phyloP scores from a whole-genome alignment of 2,113 vertebrate genomes.

The Pungitius pungitius region DNA sequence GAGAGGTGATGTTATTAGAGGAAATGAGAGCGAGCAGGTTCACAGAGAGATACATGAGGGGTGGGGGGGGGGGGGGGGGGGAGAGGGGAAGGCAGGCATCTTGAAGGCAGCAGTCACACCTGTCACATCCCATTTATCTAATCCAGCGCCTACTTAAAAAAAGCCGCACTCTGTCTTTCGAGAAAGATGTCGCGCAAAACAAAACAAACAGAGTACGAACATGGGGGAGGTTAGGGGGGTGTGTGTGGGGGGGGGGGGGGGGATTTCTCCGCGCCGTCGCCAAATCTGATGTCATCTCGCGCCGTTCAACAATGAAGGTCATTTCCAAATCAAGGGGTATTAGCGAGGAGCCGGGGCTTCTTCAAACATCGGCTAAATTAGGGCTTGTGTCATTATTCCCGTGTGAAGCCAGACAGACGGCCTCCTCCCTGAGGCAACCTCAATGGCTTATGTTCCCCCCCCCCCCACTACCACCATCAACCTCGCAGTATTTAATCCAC shows the following conservation, averaged over 20 bases:
- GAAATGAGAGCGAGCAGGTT: conserved; percentile 52
- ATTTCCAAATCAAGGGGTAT: conserved; percentile 73
- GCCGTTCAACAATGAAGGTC: conserved; percentile 76
- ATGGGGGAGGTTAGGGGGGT: conserved; percentile 44
- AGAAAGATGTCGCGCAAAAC: conserved; percentile 74
- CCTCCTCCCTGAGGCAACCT: conserved; percentile 64
- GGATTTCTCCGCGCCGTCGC: conserved; percentile 45
- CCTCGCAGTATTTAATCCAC: conserved; percentile 63
- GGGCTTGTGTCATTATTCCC: conserved; percentile 62
- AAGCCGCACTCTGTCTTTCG: conserved; percentile 75
- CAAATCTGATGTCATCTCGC: conserved; percentile 72
- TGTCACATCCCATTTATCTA: conserved; percentile 87
- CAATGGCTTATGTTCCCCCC: conserved; percentile 56
- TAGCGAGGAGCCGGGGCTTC: conserved; percentile 58
- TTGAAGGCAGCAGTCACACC: conserved; percentile 85
- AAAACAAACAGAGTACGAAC: conserved; percentile 76
- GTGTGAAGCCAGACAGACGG: conserved; percentile 61
- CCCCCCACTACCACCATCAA: neutral
- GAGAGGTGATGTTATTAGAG: conserved; percentile 59
- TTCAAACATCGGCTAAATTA: conserved; percentile 67
- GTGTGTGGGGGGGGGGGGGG: conserved; percentile 3
- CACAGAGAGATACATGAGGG: conserved; percentile 39
- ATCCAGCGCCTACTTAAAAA: conserved; percentile 84
- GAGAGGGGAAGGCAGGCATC: conserved; percentile 71
- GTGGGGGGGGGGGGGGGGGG: conserved; percentile 45